Evolutionary conservation across 2,888 invertebrate genomes (phyloP).

Genomic region (Heliconius sara): DNA sequence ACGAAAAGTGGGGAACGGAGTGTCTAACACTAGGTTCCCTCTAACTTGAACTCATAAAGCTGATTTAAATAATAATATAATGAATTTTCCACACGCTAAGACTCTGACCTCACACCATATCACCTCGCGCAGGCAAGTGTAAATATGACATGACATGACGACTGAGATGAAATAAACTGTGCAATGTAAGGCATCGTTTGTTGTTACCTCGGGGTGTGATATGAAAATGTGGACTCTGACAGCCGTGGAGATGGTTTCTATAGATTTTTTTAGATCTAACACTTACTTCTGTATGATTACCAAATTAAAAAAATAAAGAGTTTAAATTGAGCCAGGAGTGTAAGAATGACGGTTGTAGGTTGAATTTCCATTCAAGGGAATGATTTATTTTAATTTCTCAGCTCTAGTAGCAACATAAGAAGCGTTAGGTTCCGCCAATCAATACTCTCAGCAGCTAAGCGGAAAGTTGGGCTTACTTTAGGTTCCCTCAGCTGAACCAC

Average conservation of each 20-base stretch:
- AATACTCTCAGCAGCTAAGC: too few species aligned
- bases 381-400: background rate
- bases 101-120: conserved; percentile 48
- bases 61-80: background rate
- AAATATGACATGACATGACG: conserved; percentile 78
- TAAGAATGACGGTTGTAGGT: background rate
- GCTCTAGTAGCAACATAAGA: too few species aligned
- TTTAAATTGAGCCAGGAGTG: background rate
- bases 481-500: too few species aligned
- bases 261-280: background rate
- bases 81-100: conserved; percentile 45
- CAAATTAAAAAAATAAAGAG: background rate
- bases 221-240: conserved; percentile 55
- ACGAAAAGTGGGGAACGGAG: too few species aligned
- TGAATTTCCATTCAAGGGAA: background rate
- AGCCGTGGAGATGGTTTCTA: conserved; percentile 27
- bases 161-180: conserved; percentile 77
- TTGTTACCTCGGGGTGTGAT: conserved; percentile 64
- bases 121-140: conserved; percentile 66
- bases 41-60: background rate
- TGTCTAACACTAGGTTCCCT: background rate
- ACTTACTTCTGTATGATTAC: too few species aligned
- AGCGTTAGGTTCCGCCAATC: too few species aligned
- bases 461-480: too few species aligned
- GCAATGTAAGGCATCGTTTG: conserved; percentile 74